These are phyloP conservation scores for Torymus auratus DNA, from an alignment of 2,888 invertebrate species.

Conservation along the genomic window DNA sequence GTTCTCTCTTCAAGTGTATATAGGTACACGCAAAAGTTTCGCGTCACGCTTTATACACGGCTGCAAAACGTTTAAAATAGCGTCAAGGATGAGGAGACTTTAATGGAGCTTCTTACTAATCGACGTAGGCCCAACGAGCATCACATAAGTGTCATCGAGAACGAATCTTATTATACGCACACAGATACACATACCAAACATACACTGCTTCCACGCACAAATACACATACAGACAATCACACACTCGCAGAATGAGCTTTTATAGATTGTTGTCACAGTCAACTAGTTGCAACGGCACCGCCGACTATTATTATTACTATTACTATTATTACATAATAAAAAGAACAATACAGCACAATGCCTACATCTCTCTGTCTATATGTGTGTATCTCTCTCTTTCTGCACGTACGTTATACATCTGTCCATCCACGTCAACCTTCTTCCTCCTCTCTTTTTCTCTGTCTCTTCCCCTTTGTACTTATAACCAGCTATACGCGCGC, in stretches of 20 bases:
- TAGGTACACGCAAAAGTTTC: background rate
- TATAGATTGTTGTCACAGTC: constrained; percentile 40
- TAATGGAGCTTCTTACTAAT: constrained; percentile 48
- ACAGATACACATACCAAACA: background rate
- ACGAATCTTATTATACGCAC: constrained; percentile 39
- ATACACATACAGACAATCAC: background rate
- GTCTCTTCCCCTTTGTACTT: background rate
- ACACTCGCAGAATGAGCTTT: constrained; percentile 17
- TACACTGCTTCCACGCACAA: background rate
- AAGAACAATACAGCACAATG: background rate
- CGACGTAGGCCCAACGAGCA: constrained; percentile 27
- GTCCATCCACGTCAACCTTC: background rate
- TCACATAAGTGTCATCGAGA: constrained; percentile 34
- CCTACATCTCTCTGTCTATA: background rate
- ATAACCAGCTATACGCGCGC: background rate
- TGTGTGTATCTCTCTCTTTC: background rate
- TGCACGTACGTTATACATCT: constrained; percentile 1
- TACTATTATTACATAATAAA: constrained; percentile 27
- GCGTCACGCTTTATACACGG: background rate
- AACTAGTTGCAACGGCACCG: constrained; percentile 6
- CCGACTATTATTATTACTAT: constrained; percentile 20
- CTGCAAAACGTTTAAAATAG: constrained; percentile 16
- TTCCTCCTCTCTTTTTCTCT: background rate
- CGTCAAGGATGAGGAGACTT: constrained; percentile 36
- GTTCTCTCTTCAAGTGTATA: background rate